Percentiles rank a stretch among this genome's conserved stretches.
These are phyloP conservation scores for Druon quercuslanigerum DNA, from an alignment of 1,140 invertebrate species.

Conservation along the genomic window DNA sequence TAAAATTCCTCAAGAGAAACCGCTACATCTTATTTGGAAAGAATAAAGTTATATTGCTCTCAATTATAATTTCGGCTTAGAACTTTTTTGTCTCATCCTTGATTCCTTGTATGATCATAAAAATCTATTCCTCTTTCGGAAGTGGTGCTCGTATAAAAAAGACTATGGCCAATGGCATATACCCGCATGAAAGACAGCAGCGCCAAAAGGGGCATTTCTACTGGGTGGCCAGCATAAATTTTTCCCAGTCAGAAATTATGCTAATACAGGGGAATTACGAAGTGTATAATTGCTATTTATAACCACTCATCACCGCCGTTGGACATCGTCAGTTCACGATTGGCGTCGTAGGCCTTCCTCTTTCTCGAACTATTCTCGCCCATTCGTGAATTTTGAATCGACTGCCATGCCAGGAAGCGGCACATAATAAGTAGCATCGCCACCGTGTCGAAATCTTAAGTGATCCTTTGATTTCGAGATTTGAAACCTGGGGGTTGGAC, in stretches of 20 bases:
- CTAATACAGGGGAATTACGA: constrained; percentile 66
- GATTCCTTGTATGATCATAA: too few species aligned
- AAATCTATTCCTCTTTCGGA: too few species aligned
- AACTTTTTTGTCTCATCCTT: too few species aligned
- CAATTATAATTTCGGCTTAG: too few species aligned
- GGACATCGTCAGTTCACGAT: constrained; percentile 9
- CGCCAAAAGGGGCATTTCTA: constrained; percentile 37
- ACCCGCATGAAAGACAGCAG: background rate
- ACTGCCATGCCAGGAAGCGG: constrained; percentile 6
- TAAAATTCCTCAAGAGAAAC: too few species aligned
- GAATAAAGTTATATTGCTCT: too few species aligned
- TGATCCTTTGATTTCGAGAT: constrained; percentile 9
- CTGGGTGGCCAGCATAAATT: constrained; percentile 72
- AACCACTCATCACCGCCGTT: constrained; percentile 51
- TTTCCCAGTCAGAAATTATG: constrained; percentile 68
- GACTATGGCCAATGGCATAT: background rate
- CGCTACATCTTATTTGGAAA: too few species aligned
- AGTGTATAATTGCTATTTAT: constrained; percentile 74
- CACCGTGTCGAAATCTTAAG: constrained; percentile 21
- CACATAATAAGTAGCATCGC: constrained; percentile 14
- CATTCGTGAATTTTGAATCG: constrained; percentile 38
- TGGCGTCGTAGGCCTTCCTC: constrained; percentile 37
- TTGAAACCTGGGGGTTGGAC: background rate
- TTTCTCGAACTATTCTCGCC: constrained; percentile 41
- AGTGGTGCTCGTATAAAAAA: background rate